phyloP scores from a whole-genome alignment of 2,888 invertebrate species.

The Philonicus albiceps region DNA sequence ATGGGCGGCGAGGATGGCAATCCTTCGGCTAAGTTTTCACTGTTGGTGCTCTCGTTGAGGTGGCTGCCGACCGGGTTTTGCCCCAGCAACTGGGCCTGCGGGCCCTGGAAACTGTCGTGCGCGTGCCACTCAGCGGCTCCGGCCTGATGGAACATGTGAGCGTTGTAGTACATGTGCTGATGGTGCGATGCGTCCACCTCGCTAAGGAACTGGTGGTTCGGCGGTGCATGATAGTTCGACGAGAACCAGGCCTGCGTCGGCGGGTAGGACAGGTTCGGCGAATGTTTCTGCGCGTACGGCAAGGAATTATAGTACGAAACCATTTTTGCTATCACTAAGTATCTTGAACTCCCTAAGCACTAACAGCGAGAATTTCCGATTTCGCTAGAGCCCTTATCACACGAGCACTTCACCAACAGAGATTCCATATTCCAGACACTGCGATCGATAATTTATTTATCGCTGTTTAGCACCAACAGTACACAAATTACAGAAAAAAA shows the following conservation, averaged over 20 bases:
- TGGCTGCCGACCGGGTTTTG: constrained; percentile 47
- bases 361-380: not conserved
- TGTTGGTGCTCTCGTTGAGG: constrained; percentile 54
- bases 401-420: not conserved
- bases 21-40: constrained; percentile 57
- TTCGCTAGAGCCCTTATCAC: not conserved
- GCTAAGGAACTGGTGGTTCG: constrained; percentile 62
- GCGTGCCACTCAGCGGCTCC: constrained; percentile 58
- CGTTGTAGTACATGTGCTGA: constrained; percentile 64
- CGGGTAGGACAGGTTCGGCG: constrained; percentile 67
- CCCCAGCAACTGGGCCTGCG: constrained; percentile 65
- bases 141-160: constrained; percentile 65
- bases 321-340: constrained; percentile 63
- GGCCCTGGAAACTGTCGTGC: constrained; percentile 65
- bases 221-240: constrained; percentile 63
- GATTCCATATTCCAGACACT: constrained; percentile 6
- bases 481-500: not conserved
- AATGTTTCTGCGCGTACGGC: constrained; percentile 73
- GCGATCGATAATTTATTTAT: not conserved
- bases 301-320: constrained; percentile 76
- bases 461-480: not conserved
- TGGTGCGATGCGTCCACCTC: constrained; percentile 64
- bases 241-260: constrained; percentile 63
- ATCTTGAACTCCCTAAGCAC: not conserved
- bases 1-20: constrained; percentile 68